A percentile compares a stretch with the other conserved stretches of the same genome.
phyloP scores from a whole-genome alignment of 2,888 invertebrate species.

The Esperia sulphurella region DNA sequence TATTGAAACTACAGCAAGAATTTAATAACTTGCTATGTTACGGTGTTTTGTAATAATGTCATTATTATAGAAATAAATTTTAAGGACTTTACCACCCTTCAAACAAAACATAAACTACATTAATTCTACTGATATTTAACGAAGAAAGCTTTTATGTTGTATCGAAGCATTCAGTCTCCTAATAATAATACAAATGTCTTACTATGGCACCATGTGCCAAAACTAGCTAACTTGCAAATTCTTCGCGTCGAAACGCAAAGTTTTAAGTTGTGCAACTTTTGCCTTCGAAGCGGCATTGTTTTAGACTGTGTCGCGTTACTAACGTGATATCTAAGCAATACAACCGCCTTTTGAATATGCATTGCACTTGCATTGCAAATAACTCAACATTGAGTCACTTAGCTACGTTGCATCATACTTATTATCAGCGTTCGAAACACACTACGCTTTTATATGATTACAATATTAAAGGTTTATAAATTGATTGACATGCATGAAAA shows the following conservation, averaged over 20 bases:
- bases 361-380: slow-evolving; percentile 18
- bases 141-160: too few species aligned
- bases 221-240: slow-evolving; percentile 3
- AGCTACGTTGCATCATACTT: slow-evolving; percentile 6
- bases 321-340: slow-evolving; percentile 8
- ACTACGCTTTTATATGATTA: too few species aligned
- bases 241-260: neutral
- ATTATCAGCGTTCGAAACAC: slow-evolving; percentile 1
- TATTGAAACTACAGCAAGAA: too few species aligned
- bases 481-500: neutral
- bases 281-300: slow-evolving; percentile 5
- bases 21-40: too few species aligned
- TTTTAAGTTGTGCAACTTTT: neutral
- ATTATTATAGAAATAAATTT: too few species aligned
- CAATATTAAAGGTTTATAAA: neutral
- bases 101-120: too few species aligned
- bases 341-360: slow-evolving; percentile 12
- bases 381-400: slow-evolving; percentile 15
- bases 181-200: neutral
- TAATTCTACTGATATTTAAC: too few species aligned
- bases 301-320: slow-evolving; percentile 5
- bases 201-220: neutral
- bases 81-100: too few species aligned
- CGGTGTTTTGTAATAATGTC: too few species aligned
- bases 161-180: too few species aligned